phyloP scores from a whole-genome alignment of 2,888 invertebrate genomes.

The Isoperla grammatica region DNA sequence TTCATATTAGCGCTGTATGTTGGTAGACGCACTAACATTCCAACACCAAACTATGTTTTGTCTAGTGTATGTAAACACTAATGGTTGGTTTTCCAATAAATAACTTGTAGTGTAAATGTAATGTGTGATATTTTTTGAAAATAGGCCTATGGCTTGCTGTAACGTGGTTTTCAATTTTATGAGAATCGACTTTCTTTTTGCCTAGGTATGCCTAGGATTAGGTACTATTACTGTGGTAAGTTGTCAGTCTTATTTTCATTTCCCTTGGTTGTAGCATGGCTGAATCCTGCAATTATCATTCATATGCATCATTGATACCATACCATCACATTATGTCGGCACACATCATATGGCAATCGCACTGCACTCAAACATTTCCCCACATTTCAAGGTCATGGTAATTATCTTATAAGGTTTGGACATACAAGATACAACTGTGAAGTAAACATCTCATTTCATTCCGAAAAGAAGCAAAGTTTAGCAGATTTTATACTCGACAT shows the following conservation, averaged over 20 bases:
- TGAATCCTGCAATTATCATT: constrained; percentile 1
- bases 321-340: too few relatives aligned
- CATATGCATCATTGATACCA: too few relatives aligned
- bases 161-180: constrained; percentile 28
- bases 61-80: not conserved
- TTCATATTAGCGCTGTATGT: not conserved
- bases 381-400: too few relatives aligned
- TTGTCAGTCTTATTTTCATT: constrained; percentile 33
- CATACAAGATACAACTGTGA: too few relatives aligned
- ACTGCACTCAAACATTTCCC: too few relatives aligned
- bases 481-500: too few relatives aligned
- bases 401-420: too few relatives aligned
- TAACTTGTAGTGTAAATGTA: constrained; percentile 1
- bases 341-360: too few relatives aligned
- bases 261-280: constrained; percentile 17
- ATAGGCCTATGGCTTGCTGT: constrained; percentile 33
- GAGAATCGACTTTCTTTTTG: constrained; percentile 35
- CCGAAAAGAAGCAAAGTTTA: too few relatives aligned
- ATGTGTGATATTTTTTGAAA: constrained; percentile 3
- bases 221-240: constrained; percentile 61
- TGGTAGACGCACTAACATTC: not conserved
- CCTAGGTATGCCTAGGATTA: constrained; percentile 59
- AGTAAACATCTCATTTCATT: too few relatives aligned
- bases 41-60: not conserved
- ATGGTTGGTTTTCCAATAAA: too few relatives aligned